Conservation (phyloP, 2,797 vertebrate species). For the Leptoclinus maculatus region DNA sequence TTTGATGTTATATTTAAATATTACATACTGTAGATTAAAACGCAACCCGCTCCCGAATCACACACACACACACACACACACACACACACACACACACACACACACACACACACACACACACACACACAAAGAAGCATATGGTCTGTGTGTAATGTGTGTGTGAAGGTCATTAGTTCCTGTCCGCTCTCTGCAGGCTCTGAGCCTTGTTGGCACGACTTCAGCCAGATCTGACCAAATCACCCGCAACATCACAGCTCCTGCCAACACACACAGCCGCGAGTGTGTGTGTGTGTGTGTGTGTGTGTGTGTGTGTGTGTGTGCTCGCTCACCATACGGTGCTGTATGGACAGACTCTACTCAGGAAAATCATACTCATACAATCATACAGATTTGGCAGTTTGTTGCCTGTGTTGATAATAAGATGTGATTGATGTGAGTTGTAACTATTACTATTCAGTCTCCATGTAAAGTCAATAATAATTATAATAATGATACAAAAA, state of each 20-base stretch:
- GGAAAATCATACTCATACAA: background rate
- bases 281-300: constrained; percentile 11
- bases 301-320: constrained; percentile 19
- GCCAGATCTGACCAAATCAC: constrained; percentile 72
- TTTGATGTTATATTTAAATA: too few relatives aligned
- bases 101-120: constrained; percentile 15
- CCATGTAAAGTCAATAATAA: background rate
- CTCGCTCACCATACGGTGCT: constrained; percentile 32
- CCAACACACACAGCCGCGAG: constrained; percentile 49
- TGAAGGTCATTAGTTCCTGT: constrained; percentile 76
- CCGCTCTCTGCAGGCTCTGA: constrained; percentile 57
- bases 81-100: constrained; percentile 14
- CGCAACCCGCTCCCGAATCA: background rate
- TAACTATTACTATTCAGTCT: background rate
- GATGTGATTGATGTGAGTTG: background rate
- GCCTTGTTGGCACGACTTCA: constrained; percentile 63
- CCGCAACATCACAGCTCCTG: constrained; percentile 45
- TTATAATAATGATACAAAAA: background rate
- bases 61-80: constrained; percentile 11
- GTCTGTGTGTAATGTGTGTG: constrained; percentile 48
- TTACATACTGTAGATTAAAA: background rate
- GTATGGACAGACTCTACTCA: constrained; percentile 7
- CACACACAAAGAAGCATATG: constrained; percentile 60
- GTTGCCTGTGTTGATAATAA: background rate
- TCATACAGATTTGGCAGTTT: background rate